Conservation (phyloP, 2,797 vertebrate genomes). For the Enteromius radiatus region DNA sequence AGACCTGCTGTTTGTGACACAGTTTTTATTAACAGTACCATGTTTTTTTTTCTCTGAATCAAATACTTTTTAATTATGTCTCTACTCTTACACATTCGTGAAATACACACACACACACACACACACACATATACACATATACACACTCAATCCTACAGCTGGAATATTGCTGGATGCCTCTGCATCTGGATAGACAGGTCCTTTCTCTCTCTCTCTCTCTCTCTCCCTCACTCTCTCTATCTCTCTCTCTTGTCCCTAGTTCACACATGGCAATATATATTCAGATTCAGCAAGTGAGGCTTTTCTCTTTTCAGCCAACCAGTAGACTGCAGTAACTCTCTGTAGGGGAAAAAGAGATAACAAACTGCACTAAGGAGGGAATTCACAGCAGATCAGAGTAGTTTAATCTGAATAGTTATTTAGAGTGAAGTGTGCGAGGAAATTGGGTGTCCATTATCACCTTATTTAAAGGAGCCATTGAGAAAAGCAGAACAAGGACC, state of each 20-base stretch:
- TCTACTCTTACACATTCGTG: neutral
- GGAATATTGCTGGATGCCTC: neutral
- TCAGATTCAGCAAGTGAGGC: conserved; percentile 12
- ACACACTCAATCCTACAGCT: neutral
- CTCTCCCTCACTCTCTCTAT: neutral
- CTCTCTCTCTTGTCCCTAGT: neutral
- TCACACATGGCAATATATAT: conserved; percentile 10
- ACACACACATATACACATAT: too few relatives aligned
- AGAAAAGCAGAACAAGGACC: conserved; percentile 13
- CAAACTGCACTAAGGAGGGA: neutral
- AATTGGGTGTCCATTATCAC: neutral
- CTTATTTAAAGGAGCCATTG: neutral
- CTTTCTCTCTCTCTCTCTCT: neutral
- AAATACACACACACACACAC: neutral
- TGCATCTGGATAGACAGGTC: conserved; percentile 35
- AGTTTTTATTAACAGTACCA: neutral
- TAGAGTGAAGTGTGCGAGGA: neutral
- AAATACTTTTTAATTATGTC: neutral
- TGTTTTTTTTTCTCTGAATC: neutral
- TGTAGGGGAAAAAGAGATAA: neutral
- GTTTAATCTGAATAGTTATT: neutral
- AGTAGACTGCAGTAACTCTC: neutral
- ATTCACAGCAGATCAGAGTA: neutral
- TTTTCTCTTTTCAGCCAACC: conserved; percentile 14
- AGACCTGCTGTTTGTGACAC: conserved; percentile 26